Evolutionary conservation across 2,888 invertebrate genomes (phyloP), one percentile per base, ranked within the genome.

Genomic region (Rhimphoctona megacephalus): DNA sequence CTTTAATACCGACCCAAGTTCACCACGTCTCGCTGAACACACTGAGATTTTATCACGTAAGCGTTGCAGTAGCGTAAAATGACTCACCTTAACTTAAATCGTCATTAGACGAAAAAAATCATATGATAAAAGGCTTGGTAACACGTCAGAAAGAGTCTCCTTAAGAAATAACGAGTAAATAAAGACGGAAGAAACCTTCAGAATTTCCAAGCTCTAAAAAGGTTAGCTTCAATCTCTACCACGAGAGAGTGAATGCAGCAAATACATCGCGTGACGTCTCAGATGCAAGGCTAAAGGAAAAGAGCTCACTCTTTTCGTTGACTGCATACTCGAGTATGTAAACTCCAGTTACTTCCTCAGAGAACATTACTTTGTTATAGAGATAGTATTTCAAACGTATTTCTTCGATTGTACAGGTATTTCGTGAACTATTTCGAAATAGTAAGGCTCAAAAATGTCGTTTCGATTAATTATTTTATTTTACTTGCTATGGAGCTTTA

Each of bases 121-220:
- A 36, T 33, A 61, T 49, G 83, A 83, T 36, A 39, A 69, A 77
- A 36, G 73, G 43, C 36, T 17, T 33, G 46, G 43, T 25, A 36
- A 52, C 67, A 73, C 39, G 39, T 22, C 19, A 61, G 49, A 46
- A 70, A 64, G 36, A 81, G 46, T 64, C 52, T 73, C 64, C 87
- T 88, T 54, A 67, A 85, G 88, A 89, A 90, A 88, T 90, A 90
- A 90, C 87, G 88, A 90, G 88, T 83, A 89, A 90, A 90, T 92
- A 90, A 90, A 90, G 89, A 91, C 78, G 88, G 85, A 85, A 81
- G 84, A 88, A 89, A 88, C 86, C 88, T 87, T 87, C 87, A 66
- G 67, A 72, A 49, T 73, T 81, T 77, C 11, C 30, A 85, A 57
- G 54, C 73, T 70, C 14, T 22, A 46, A 54, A 52, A 36, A 73